These are phyloP conservation scores for Melinopterus prodromus DNA, from an alignment of 2,888 invertebrate genomes.

Conservation along the genomic window DNA sequence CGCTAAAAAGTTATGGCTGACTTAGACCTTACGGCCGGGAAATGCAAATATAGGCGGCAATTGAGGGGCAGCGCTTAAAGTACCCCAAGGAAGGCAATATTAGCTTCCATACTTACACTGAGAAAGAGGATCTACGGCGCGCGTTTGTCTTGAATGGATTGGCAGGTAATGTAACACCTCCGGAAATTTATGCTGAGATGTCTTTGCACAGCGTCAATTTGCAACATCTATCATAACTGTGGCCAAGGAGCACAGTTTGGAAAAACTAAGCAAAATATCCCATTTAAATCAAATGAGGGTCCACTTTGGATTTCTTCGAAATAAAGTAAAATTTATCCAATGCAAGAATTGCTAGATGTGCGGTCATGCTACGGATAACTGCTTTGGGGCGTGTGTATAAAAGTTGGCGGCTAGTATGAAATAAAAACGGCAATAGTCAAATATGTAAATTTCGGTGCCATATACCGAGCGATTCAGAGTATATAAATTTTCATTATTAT, in stretches of 20 bases:
- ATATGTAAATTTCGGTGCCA: no score
- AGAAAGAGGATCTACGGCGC: not conserved
- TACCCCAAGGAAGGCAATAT: not conserved
- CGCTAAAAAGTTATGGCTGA: no score
- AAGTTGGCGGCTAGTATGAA: no score
- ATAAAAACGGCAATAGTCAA: no score
- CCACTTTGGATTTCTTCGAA: not conserved
- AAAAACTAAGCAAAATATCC: not conserved
- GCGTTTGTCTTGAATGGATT: constrained; percentile 23
- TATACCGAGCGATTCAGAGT: no score
- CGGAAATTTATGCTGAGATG: not conserved
- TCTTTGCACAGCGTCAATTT: not conserved
- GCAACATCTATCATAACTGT: constrained; percentile 8
- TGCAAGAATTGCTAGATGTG: constrained; percentile 36
- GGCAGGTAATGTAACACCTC: not conserved
- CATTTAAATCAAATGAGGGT: not conserved
- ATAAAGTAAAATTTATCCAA: constrained; percentile 16
- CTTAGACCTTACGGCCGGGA: no score
- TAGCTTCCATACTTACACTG: constrained; percentile 14
- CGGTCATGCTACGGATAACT: constrained; percentile 32
- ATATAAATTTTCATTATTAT: no score
- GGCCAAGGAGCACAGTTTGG: not conserved
- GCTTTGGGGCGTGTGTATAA: not conserved
- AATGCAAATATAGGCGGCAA: no score
- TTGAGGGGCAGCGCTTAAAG: no score